Conservation (phyloP, 2,888 invertebrate genomes). For the Plebejus anna region DNA sequence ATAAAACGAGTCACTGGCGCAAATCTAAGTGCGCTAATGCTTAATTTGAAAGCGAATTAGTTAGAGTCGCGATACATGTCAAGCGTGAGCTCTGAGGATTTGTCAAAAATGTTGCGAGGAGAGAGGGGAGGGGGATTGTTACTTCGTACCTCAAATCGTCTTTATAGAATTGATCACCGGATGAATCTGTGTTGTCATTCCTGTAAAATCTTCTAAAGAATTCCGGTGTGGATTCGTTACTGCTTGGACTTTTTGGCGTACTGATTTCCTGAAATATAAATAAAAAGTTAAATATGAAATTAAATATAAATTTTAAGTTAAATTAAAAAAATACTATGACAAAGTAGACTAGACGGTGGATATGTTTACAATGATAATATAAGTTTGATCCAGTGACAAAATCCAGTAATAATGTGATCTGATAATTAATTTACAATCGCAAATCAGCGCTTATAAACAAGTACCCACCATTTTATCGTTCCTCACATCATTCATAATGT, state of each 20-base stretch:
- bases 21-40: too few species aligned
- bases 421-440: not conserved
- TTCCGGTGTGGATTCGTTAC: not conserved
- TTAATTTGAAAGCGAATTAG: too few species aligned
- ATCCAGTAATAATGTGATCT: too few species aligned
- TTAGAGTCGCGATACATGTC: too few species aligned
- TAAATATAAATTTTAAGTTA: too few species aligned
- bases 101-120: too few species aligned
- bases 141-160: conserved; percentile 59
- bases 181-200: conserved; percentile 25
- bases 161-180: conserved; percentile 57
- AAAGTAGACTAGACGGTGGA: too few species aligned
- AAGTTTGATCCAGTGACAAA: not conserved
- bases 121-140: not conserved
- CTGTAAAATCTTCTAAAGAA: not conserved
- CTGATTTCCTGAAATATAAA: not conserved
- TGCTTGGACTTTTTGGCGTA: not conserved
- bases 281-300: not conserved
- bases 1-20: too few species aligned
- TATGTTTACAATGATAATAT: too few species aligned
- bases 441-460: not conserved
- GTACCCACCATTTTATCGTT: not conserved
- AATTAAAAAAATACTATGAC: not conserved
- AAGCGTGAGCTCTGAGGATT: too few species aligned
- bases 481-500: conserved; percentile 31